phyloP scores from a whole-genome alignment of 2,888 invertebrate genomes.

The Tenthredo notha region DNA sequence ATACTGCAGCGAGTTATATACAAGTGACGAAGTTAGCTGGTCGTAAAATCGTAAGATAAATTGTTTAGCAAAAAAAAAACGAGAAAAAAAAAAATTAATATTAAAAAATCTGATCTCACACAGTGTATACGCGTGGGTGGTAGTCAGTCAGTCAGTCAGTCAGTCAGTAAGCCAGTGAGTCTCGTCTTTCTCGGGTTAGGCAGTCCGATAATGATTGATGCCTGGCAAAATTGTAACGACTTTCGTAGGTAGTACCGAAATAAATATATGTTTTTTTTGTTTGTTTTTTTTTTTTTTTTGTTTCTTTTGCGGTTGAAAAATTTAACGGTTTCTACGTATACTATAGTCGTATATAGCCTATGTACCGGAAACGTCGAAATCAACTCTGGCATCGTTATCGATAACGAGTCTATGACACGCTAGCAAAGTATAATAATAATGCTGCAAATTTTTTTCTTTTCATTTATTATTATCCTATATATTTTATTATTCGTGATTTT shows the following conservation, averaged over 20 bases:
- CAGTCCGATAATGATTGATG: constrained; percentile 33
- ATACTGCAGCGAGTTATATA: neutral
- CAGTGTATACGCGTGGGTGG: neutral
- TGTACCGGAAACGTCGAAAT: constrained; percentile 2
- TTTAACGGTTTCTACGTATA: neutral
- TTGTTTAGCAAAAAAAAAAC: constrained; percentile 18
- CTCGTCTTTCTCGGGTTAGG: neutral
- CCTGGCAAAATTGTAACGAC: constrained; percentile 5
- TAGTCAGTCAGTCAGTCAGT: neutral
- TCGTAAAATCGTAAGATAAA: constrained; percentile 46
- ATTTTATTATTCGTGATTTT: neutral
- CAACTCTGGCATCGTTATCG: neutral
- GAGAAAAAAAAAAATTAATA: neutral
- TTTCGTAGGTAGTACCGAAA: neutral
- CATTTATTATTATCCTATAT: neutral
- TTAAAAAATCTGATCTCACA: constrained; percentile 47
- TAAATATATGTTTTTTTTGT: neutral
- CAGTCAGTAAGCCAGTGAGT: neutral
- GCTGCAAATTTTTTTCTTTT: neutral
- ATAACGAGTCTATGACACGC: neutral
- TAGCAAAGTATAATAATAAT: neutral
- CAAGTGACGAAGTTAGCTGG: neutral
- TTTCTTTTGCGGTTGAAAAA: neutral
- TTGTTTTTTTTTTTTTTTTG: neutral
- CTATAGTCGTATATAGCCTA: neutral